These are phyloP conservation scores for Drosophila funebris DNA, from an alignment of 1,140 invertebrate genomes.

Conservation along the genomic window DNA sequence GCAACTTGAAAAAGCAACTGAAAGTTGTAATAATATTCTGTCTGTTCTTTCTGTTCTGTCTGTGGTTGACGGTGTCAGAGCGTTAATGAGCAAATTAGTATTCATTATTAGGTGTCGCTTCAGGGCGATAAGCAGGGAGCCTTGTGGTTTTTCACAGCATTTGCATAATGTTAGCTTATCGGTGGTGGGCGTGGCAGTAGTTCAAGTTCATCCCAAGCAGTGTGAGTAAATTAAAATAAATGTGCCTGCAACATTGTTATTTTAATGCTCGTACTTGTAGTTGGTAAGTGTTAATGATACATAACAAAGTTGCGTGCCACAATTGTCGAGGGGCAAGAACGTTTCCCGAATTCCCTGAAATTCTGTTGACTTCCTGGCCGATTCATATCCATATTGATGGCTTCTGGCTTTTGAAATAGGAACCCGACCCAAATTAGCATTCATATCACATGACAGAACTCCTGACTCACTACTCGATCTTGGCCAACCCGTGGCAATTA, in stretches of 20 bases:
- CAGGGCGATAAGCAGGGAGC: conserved; percentile 15
- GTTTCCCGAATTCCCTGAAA: not conserved
- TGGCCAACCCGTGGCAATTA: conserved; percentile 20
- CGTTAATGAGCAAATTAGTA: conserved; percentile 79
- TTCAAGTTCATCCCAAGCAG: conserved; percentile 45
- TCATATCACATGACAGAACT: conserved; percentile 67
- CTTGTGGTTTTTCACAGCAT: conserved; percentile 34
- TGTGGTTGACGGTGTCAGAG: conserved; percentile 48
- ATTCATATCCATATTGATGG: conserved; percentile 9
- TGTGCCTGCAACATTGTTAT: conserved; percentile 52
- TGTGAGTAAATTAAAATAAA: conserved; percentile 75
- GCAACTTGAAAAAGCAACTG: too few species aligned
- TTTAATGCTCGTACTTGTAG: conserved; percentile 44
- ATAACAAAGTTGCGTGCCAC: conserved; percentile 36
- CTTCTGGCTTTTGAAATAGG: conserved; percentile 22
- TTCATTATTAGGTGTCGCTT: conserved; percentile 75
- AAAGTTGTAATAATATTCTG: too few species aligned
- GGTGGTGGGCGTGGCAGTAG: conserved; percentile 44
- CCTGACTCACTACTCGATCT: conserved; percentile 47
- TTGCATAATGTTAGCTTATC: conserved; percentile 66
- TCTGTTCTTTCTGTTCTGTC: conserved; percentile 65
- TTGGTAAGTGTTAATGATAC: conserved; percentile 65
- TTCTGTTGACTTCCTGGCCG: not conserved
- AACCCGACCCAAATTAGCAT: conserved; percentile 53
- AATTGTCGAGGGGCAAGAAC: conserved; percentile 10